Evolutionary conservation across 2,113 vertebrate species (phyloP), one percentile per base, ranked within the genome.

Genomic region (Cisticola juncidis): DNA sequence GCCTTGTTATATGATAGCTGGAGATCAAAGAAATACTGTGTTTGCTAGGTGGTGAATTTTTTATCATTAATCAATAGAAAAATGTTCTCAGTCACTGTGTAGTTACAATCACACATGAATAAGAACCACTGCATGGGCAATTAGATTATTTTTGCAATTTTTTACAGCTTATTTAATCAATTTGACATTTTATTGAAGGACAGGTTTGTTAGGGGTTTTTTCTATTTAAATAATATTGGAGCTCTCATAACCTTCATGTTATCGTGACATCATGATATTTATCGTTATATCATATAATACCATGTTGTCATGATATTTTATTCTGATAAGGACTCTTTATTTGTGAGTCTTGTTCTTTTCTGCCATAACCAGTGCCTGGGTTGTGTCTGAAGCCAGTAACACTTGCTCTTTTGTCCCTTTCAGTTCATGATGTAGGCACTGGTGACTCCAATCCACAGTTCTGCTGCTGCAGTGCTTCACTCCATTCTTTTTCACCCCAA

Each of bases 21-120:
- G 91, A 95, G 97, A 91, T 65, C 9, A 86, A 96, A 96, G 76
- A 79, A 95, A 79, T 74, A 71, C 51, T 33, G 44, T 65, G 20
- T 85, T 94, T 82, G 22, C 42, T 95, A 88, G 61, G 40, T 81
- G 66, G 82, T 96, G 66, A 94, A 92, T 87, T 92, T 97, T 97
- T 95, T 92, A 95, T 93, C 80, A 42, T 29, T 88, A 47, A 68
- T 91, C 60, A 71, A 69, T 90, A 20, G 66, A 47, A 80, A 79
- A 87, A 12, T 18, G 2, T 74, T 89, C 48, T 81, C 77, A 56
- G 51, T 88, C 76, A 28, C 47, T 90, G 20, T 51, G 44, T 66
- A 82, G 70, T 61, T 90, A 78, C 45, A 96, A 95, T 69, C n/a
- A 90, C 47, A 88, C 19, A 29, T 51, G 44, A 61, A 60, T 82